A percentile compares a stretch with the other conserved stretches of the same genome.
Conservation (phyloP, 2,888 invertebrate species). For the Thecophora atra region DNA sequence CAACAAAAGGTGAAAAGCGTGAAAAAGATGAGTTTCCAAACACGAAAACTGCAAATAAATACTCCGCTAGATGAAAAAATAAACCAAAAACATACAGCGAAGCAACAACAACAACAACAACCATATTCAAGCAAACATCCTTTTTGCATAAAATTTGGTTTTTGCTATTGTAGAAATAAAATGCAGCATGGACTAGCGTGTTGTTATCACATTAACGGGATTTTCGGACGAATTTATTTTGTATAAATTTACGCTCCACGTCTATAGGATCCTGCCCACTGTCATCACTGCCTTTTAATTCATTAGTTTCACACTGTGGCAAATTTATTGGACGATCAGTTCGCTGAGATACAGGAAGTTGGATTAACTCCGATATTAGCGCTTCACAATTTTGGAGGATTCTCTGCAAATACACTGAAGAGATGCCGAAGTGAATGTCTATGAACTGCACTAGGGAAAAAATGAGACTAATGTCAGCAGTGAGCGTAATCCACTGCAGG, state of each 20-base stretch:
- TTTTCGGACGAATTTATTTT: neutral
- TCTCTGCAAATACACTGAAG: neutral
- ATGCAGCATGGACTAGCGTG: slow-evolving; percentile 2
- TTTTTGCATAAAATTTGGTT: neutral
- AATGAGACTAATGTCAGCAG: no score
- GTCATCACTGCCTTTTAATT: neutral
- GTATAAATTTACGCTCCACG: neutral
- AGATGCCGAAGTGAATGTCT: neutral
- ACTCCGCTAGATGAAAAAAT: neutral
- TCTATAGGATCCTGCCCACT: neutral
- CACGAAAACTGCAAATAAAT: neutral
- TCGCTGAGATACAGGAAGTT: neutral
- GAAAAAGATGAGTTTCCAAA: no score
- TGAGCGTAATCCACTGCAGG: no score
- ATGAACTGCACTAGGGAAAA: slow-evolving; percentile 1
- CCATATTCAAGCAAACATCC: no score
- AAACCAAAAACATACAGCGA: neutral
- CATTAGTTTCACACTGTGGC: slow-evolving; percentile 6
- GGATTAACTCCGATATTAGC: slow-evolving; percentile 6
- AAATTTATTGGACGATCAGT: slow-evolving; percentile 15
- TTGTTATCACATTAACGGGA: slow-evolving; percentile 23
- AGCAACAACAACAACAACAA: neutral
- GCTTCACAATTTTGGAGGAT: no score
- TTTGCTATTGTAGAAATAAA: neutral
- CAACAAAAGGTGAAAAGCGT: no score